These are phyloP conservation scores for Athetis lepigone DNA, from an alignment of 2,888 invertebrate species.

Conservation along the genomic window DNA sequence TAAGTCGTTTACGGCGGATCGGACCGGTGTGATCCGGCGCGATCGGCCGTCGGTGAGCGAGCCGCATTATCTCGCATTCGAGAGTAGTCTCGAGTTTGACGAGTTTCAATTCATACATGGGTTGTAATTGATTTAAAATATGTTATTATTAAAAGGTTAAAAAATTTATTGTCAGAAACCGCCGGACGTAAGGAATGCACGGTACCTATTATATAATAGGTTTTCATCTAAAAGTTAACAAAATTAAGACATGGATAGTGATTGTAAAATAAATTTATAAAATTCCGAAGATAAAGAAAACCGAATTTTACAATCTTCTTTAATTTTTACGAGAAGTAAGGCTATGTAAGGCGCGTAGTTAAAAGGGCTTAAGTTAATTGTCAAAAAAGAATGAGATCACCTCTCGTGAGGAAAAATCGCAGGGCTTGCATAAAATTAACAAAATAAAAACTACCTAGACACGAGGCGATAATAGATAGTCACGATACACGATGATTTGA, in stretches of 20 bases:
- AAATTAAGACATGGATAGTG: no score
- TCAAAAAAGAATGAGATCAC: no score
- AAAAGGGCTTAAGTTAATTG: no score
- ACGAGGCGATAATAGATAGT: no score
- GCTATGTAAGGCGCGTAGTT: no score
- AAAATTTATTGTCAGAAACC: background rate
- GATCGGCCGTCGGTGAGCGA: conserved; percentile 11
- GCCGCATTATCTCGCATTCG: conserved; percentile 8
- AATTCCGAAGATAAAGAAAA: no score
- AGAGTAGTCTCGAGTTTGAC: conserved; percentile 6
- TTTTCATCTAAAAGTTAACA: background rate
- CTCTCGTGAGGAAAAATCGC: no score
- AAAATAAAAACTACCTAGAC: conserved; percentile 6
- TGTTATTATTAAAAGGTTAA: background rate
- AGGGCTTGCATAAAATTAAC: no score
- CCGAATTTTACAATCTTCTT: no score
- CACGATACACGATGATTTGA: conserved; percentile 16
- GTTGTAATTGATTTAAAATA: conserved; percentile 1
- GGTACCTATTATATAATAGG: background rate
- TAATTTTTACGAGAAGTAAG: no score
- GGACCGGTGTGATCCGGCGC: conserved; percentile 47
- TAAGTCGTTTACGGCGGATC: conserved; percentile 20
- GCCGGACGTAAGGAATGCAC: background rate
- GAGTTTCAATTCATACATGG: background rate
- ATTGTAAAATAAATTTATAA: no score